A percentile compares a stretch with the other conserved stretches of the same genome.
Evolutionary conservation across 2,797 vertebrate genomes (phyloP).

Genomic region (Poeciliopsis paucimaculata): DNA sequence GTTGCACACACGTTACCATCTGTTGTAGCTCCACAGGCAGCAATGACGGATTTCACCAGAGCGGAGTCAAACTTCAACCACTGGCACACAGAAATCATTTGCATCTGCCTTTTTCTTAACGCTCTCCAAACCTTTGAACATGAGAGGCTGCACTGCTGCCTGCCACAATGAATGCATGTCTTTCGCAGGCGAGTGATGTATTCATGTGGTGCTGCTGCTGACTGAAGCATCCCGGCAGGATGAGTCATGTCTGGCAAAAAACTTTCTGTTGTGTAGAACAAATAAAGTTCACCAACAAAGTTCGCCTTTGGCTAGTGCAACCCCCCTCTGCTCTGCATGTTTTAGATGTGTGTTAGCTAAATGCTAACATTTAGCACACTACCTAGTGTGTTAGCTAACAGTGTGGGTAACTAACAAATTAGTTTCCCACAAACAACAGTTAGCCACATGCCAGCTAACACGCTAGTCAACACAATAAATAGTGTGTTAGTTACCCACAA

Average conservation of each 20-base stretch:
- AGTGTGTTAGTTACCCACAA: too few relatives aligned
- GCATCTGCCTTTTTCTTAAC: background rate
- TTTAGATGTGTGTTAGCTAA: too few relatives aligned
- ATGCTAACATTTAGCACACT: too few relatives aligned
- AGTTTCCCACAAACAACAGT: too few relatives aligned
- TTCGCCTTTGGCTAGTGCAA: background rate
- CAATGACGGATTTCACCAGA: background rate
- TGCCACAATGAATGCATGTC: background rate
- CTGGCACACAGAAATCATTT: background rate
- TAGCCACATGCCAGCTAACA: background rate
- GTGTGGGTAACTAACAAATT: too few relatives aligned
- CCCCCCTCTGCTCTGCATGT: too few relatives aligned
- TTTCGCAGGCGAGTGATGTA: background rate
- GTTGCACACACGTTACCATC: background rate
- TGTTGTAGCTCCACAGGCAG: background rate
- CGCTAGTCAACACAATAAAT: too few relatives aligned
- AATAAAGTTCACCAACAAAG: background rate
- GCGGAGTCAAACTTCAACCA: background rate
- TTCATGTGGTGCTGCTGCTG: background rate
- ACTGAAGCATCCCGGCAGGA: conserved; percentile 4
- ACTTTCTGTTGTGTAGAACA: background rate
- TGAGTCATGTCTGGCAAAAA: background rate
- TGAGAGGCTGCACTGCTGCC: background rate
- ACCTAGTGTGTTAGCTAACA: background rate
- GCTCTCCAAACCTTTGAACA: background rate